phyloP scores from a whole-genome alignment of 1,140 invertebrate species.

The Drosophila seguyi region DNA sequence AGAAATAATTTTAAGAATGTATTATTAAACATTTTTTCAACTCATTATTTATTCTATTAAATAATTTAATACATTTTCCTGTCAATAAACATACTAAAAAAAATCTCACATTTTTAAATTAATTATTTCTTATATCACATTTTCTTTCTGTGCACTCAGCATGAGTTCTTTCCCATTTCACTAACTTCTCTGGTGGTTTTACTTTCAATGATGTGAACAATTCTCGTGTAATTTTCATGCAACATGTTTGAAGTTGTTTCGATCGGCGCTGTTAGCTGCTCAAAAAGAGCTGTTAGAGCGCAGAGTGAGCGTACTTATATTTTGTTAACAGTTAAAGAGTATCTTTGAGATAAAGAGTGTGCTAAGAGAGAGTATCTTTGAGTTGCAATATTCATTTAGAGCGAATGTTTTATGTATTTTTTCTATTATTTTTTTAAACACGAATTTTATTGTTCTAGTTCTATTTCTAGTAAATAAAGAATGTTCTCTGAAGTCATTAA shows the following conservation, averaged over 20 bases:
- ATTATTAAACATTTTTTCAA: not conserved
- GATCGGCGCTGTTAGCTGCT: constrained; percentile 36
- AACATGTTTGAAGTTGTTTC: constrained; percentile 20
- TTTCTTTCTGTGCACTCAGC: constrained; percentile 18
- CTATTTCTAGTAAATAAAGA: too few relatives aligned
- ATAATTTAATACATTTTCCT: not conserved
- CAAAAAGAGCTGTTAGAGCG: constrained; percentile 36
- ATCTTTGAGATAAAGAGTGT: not conserved
- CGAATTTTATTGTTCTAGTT: too few relatives aligned
- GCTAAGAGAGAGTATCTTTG: not conserved
- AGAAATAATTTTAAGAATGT: too few relatives aligned
- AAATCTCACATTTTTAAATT: not conserved
- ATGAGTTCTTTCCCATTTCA: constrained; percentile 25
- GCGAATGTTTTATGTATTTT: not conserved
- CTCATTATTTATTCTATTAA: not conserved
- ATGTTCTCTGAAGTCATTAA: too few relatives aligned
- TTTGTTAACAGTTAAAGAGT: constrained; percentile 4
- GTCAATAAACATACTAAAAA: too few relatives aligned
- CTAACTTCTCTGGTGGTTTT: constrained; percentile 41
- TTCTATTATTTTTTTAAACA: not conserved
- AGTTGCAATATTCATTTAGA: not conserved
- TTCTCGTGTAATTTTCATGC: constrained; percentile 22
- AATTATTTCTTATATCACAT: too few relatives aligned
- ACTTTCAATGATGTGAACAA: constrained; percentile 60
- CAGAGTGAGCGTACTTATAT: constrained; percentile 22